Evolutionary conservation across 2,113 vertebrate species (phyloP), one percentile per base, ranked within the genome.

Genomic region (Neomonachus schauinslandi): DNA sequence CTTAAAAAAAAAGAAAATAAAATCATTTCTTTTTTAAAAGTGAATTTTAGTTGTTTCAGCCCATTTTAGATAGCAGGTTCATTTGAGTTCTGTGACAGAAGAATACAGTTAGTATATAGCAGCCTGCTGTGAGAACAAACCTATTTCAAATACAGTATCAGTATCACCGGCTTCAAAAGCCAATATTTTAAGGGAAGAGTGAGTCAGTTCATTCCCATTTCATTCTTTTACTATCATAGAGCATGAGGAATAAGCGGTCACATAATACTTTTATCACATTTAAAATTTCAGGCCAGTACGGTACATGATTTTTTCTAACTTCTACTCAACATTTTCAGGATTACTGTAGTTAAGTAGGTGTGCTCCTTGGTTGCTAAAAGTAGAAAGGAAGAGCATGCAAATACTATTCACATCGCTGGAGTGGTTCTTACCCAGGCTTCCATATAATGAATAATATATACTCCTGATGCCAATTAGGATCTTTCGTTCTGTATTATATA

Each of bases 21-120:
- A 76, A 11, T 71, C 61, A 39, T 49, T 85, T 65, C 36, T 94
- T 69, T 71, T 92, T 55, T 19, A 95, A 81, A 95, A 94, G n/a
- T 84, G 53, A 82, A 21, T 76, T 67, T 93, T 81, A 14, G 5
- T 65, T 91, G 33, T 89, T 90, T 28, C 61, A 88, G n/a, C 5
- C 33, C 21, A 69, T 82, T 89, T 97, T 63, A 92, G 65, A 82
- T 21, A 89, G 49, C 26, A 61, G n/a, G n/a, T 49, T 93, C 59
- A 33, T 83, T 18, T 87, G 9, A 82, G 42, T 82, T 65, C 59
- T 63, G 12, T 42, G 61, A 87, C 10, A 85, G 69, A 92, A 80
- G 69, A 92, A 80, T 19, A 63, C 14, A 77, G 57, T 65, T 31
- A 81, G 14, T 61, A 49, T 11, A 1, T 49, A 53, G 74, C 26